Conservation (phyloP, 2,113 vertebrate species). For the Gymnocephalus cernua region DNA sequence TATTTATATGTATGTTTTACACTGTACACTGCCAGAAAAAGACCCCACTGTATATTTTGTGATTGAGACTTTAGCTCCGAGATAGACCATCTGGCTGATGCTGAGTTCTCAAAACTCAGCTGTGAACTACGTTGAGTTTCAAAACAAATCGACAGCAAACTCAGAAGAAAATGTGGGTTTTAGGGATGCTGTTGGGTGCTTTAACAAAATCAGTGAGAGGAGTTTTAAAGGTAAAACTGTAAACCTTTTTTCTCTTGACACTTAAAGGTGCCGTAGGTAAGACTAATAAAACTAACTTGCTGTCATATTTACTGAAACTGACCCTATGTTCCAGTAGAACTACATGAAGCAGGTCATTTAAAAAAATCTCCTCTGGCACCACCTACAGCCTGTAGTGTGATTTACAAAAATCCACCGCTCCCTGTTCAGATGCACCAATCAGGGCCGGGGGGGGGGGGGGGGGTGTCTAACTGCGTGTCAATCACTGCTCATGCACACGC, state of each 20-base stretch:
- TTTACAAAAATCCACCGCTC: too few species aligned
- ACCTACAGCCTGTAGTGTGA: too few species aligned
- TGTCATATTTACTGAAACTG: too few species aligned
- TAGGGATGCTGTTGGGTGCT: neutral
- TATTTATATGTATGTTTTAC: conserved; percentile 54
- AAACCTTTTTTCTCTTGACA: neutral
- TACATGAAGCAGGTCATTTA: too few species aligned
- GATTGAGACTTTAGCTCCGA: conserved; percentile 13
- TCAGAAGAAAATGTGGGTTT: neutral
- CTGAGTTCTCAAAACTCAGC: conserved; percentile 11
- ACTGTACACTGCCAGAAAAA: conserved; percentile 47
- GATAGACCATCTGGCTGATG: neutral
- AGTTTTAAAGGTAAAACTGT: conserved; percentile 8
- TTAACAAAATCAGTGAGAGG: neutral
- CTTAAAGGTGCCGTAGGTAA: too few species aligned
- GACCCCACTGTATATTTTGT: conserved; percentile 40
- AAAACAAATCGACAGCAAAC: neutral
- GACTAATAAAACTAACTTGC: too few species aligned
- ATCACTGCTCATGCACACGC: too few species aligned
- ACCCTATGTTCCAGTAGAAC: too few species aligned
- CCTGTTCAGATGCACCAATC: too few species aligned
- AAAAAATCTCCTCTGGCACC: too few species aligned
- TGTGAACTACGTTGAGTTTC: neutral
- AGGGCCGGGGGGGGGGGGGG: too few species aligned
- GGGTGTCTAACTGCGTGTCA: too few species aligned